Conservation (phyloP, 35 echinoderm and acorn worm species). For the Acanthaster planci region DNA sequence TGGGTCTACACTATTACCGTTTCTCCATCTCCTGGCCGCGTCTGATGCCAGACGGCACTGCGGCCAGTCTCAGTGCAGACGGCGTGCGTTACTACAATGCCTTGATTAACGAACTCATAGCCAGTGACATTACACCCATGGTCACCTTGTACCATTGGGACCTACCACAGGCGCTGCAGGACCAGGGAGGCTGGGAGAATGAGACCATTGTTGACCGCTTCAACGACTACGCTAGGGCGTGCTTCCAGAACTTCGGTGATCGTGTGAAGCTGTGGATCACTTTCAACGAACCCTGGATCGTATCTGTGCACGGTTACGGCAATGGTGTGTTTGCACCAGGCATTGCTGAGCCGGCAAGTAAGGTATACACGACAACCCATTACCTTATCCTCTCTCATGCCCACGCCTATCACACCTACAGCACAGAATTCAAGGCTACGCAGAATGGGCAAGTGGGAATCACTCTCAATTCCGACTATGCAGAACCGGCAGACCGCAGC, state of each 20-base stretch:
- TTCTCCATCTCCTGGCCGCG: slow-evolving; percentile 91
- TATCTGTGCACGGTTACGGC: slow-evolving; percentile 72
- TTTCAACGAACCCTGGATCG: slow-evolving; percentile 93
- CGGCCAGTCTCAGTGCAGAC: slow-evolving; percentile 55
- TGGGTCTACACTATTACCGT: slow-evolving; percentile 71
- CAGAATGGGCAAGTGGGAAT: slow-evolving; percentile 80
- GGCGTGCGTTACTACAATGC: slow-evolving; percentile 80
- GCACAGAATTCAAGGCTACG: slow-evolving; percentile 24
- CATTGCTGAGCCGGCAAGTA: slow-evolving; percentile 40
- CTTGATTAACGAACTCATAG: slow-evolving; percentile 68
- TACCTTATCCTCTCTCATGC: slow-evolving; percentile 79
- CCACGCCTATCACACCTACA: slow-evolving; percentile 59
- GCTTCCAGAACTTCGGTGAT: slow-evolving; percentile 72
- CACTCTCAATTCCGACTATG: slow-evolving; percentile 64
- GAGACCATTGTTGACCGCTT: slow-evolving; percentile 58
- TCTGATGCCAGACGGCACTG: slow-evolving; percentile 74
- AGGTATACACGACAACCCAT: slow-evolving; percentile 64
- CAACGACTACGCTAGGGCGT: slow-evolving; percentile 74
- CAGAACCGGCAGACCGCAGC: slow-evolving; percentile 54
- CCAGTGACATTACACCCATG: slow-evolving; percentile 67
- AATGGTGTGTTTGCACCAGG: slow-evolving; percentile 73
- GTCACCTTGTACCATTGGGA: slow-evolving; percentile 94
- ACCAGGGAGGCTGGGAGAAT: slow-evolving; percentile 67
- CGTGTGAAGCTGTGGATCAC: slow-evolving; percentile 87
- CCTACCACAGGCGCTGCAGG: slow-evolving; percentile 74